phyloP scores from a whole-genome alignment of 1,140 invertebrate genomes.

The Halotydeus destructor region DNA sequence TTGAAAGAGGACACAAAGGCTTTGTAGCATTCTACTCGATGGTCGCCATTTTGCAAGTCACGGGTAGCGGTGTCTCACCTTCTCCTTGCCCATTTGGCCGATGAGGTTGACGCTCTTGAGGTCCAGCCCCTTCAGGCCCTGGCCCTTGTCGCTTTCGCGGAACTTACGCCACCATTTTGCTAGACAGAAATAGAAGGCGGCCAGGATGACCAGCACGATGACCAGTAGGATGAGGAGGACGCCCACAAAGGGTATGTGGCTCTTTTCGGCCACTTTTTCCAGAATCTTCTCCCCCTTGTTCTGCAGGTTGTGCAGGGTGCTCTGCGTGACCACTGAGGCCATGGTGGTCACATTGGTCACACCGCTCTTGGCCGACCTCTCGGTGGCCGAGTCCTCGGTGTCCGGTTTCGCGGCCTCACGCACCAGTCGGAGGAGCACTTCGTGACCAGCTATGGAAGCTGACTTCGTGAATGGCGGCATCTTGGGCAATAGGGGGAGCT shows the following conservation, averaged over 20 bases:
- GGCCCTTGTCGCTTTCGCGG: conserved; percentile 83
- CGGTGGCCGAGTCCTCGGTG: too few species aligned
- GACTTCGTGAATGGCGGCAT: too few species aligned
- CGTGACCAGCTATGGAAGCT: too few species aligned
- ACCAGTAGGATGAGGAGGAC: conserved; percentile 43
- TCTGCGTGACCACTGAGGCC: too few species aligned
- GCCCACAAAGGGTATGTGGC: conserved; percentile 46
- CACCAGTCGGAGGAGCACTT: too few species aligned
- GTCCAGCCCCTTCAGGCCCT: conserved; percentile 86
- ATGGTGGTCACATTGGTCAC: too few species aligned
- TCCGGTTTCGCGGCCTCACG: too few species aligned
- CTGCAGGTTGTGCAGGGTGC: too few species aligned
- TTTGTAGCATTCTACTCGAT: too few species aligned
- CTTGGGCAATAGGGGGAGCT: too few species aligned
- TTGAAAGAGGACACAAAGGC: conserved; percentile 14
- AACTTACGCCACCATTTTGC: conserved; percentile 79
- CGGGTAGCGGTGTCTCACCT: conserved; percentile 30
- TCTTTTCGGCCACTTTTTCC: conserved; percentile 34
- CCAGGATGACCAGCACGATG: conserved; percentile 53
- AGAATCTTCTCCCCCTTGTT: conserved; percentile 24
- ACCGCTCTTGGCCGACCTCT: too few species aligned
- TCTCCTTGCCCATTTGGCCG: conserved; percentile 90
- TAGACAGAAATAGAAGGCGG: conserved; percentile 80
- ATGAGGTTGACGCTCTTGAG: conserved; percentile 85
- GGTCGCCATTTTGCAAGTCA: not conserved